A percentile compares a stretch with the other conserved stretches of the same genome.
Evolutionary conservation across 2,797 vertebrate species (phyloP).

Genomic region (Mormyrus proboscirostris): DNA sequence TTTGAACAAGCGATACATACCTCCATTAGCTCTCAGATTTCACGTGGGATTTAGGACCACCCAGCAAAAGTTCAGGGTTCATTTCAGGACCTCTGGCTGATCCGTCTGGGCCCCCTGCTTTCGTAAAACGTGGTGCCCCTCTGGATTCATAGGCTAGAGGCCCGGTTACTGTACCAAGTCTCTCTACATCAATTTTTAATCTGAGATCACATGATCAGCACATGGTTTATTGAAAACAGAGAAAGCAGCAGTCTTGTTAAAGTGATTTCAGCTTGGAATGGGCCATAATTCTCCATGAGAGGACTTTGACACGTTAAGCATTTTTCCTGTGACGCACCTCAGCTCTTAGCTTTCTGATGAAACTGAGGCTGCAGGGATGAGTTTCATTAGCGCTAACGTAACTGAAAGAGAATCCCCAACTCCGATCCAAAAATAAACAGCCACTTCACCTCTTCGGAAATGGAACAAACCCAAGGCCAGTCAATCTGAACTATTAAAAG

Average conservation of each 20-base stretch:
- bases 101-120: neutral
- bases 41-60: neutral
- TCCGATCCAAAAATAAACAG: conserved; percentile 31
- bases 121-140: neutral
- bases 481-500: conserved; percentile 15
- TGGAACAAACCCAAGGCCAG: neutral
- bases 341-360: conserved; percentile 24
- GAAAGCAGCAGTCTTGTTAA: neutral
- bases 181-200: neutral
- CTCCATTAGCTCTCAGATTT: conserved; percentile 5
- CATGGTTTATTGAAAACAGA: neutral
- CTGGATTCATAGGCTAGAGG: neutral
- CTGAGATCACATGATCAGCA: neutral
- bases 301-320: neutral
- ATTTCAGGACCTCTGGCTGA: neutral
- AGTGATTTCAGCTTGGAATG: neutral
- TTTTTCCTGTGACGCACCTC: conserved; percentile 6
- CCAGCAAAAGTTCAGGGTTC: neutral
- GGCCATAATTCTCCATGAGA: neutral
- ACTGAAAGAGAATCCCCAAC: conserved; percentile 33
- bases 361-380: conserved; percentile 6
- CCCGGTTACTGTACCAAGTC: neutral
- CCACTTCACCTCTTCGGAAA: neutral
- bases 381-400: conserved; percentile 35
- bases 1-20: neutral